Conservation (phyloP, 2,113 vertebrate genomes). For the Poecilia latipinna region DNA sequence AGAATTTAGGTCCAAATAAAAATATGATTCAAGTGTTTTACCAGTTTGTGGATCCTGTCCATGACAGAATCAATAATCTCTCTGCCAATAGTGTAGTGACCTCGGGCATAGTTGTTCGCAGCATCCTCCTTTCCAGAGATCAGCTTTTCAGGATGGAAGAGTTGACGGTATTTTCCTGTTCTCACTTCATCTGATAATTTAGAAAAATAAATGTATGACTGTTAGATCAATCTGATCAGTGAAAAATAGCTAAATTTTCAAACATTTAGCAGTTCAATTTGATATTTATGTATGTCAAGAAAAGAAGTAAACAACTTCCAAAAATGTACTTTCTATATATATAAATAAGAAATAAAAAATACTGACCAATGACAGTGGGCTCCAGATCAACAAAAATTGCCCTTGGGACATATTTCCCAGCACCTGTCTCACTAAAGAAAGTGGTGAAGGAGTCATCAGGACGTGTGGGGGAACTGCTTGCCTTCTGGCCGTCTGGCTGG, state of each 20-base stretch:
- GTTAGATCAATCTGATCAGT: too few relatives aligned
- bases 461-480: constrained; percentile 27
- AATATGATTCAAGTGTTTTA: constrained; percentile 24
- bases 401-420: constrained; percentile 75
- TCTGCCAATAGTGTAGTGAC: constrained; percentile 89
- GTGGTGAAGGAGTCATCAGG: constrained; percentile 79
- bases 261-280: too few relatives aligned
- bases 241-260: too few relatives aligned
- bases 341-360: not conserved
- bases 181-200: constrained; percentile 83
- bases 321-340: not conserved
- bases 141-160: constrained; percentile 88
- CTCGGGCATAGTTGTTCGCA: constrained; percentile 92
- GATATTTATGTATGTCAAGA: not conserved
- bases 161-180: constrained; percentile 81
- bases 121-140: constrained; percentile 93
- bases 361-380: constrained; percentile 77
- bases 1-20: not conserved
- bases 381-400: constrained; percentile 79
- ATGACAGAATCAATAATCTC: constrained; percentile 86
- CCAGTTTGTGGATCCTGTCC: constrained; percentile 88
- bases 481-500: constrained; percentile 80
- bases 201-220: not conserved
- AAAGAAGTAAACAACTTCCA: not conserved
- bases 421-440: constrained; percentile 77